phyloP scores from a whole-genome alignment of 2,113 vertebrate genomes.

The Uropsilus gracilis region DNA sequence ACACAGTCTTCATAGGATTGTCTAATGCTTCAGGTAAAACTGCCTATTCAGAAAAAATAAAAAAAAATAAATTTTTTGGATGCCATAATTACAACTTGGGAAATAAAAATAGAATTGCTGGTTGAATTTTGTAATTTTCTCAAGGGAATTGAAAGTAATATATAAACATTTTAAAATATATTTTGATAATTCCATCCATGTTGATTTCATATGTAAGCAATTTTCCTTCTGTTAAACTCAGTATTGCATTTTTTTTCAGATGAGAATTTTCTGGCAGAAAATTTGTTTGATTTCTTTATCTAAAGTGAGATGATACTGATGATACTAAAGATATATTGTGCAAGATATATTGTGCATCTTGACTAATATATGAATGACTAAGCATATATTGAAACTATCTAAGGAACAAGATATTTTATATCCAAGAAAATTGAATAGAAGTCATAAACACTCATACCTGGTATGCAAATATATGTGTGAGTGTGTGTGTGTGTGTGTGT shows the following conservation, averaged over 20 bases:
- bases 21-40: slow-evolving; percentile 38
- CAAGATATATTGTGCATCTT: not conserved
- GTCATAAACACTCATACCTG: not conserved
- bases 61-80: not conserved
- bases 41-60: not conserved
- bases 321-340: not conserved
- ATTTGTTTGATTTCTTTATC: not conserved
- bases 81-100: not conserved
- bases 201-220: not conserved
- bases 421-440: not conserved
- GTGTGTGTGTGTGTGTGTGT: no score
- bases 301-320: not conserved
- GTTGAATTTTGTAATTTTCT: not conserved
- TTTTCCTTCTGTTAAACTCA: not conserved
- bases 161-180: not conserved
- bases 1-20: not conserved
- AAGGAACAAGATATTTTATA: not conserved
- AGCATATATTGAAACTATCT: not conserved
- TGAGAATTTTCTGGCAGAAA: not conserved
- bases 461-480: no score
- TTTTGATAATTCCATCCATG: not conserved
- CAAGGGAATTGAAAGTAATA: not conserved
- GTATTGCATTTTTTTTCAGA: not conserved
- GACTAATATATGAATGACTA: not conserved
- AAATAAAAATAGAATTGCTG: not conserved